phyloP scores from a whole-genome alignment of 2,113 vertebrate species.

The Coregonus clupeaformis region DNA sequence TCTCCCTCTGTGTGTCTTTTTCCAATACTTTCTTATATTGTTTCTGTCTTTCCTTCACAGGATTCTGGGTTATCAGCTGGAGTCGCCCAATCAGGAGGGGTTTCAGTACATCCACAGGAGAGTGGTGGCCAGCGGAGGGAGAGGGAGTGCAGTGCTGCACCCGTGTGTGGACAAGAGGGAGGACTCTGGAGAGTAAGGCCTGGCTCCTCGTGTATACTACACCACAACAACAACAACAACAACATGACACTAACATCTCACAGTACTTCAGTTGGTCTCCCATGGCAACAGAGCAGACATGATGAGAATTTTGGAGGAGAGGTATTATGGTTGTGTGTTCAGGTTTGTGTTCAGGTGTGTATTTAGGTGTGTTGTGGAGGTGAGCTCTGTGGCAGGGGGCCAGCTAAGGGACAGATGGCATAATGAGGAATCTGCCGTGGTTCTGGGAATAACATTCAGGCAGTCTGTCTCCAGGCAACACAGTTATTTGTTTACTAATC shows the following conservation, averaged over 20 bases:
- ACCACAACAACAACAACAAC: too few relatives aligned
- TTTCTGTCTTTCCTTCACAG: conserved; percentile 39
- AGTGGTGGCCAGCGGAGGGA: conserved; percentile 13
- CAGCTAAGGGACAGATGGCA: conserved; percentile 25
- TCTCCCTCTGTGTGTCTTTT: background rate
- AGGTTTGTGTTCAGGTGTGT: background rate
- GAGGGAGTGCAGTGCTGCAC: conserved; percentile 8
- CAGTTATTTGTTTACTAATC: conserved; percentile 6
- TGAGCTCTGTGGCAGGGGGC: conserved; percentile 8
- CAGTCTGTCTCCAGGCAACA: background rate
- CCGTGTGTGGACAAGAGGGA: conserved; percentile 37
- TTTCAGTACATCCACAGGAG: conserved; percentile 73
- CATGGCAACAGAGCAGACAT: too few relatives aligned
- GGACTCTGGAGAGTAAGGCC: conserved; percentile 67
- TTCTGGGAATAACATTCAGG: conserved; percentile 15
- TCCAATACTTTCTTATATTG: background rate
- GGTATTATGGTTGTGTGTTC: background rate
- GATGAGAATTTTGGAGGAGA: background rate
- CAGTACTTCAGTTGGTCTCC: too few relatives aligned
- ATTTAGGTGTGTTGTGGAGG: background rate
- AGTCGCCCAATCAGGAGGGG: conserved; percentile 75
- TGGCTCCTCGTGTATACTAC: too few relatives aligned
- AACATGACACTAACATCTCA: too few relatives aligned
- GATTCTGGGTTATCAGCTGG: conserved; percentile 78
- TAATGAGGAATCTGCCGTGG: background rate